phyloP scores from a whole-genome alignment of 92 coral and sea anemone genomes.

The Chrysogorgia sp. region DNA sequence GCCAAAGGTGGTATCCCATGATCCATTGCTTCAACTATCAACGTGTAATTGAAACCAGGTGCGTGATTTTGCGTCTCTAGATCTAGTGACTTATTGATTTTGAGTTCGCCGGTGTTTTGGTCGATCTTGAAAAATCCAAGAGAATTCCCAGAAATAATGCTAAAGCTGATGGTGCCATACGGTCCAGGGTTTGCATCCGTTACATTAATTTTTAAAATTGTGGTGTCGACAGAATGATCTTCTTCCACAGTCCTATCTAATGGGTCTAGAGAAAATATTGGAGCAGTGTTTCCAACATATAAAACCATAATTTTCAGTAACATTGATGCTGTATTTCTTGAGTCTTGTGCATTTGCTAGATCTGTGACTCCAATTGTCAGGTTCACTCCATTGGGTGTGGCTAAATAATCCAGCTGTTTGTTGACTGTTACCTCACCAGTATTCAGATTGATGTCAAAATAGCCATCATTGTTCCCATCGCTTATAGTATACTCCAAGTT shows the following conservation, averaged over 20 bases:
- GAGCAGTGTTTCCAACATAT: slow-evolving; percentile 77
- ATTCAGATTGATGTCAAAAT: slow-evolving; percentile 60
- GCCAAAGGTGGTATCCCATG: slow-evolving; percentile 67
- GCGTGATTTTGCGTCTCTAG: slow-evolving; percentile 65
- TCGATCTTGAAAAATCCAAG: slow-evolving; percentile 76
- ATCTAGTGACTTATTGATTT: slow-evolving; percentile 66
- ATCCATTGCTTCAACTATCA: slow-evolving; percentile 77
- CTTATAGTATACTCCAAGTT: slow-evolving; percentile 45
- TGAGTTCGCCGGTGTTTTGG: slow-evolving; percentile 69
- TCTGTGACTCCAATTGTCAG: slow-evolving; percentile 69
- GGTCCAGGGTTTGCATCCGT: slow-evolving; percentile 77
- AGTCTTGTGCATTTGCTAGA: slow-evolving; percentile 59
- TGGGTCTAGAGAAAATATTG: slow-evolving; percentile 63
- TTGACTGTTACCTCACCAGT: slow-evolving; percentile 69
- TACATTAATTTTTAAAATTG: slow-evolving; percentile 76
- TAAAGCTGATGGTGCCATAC: slow-evolving; percentile 66
- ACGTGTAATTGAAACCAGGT: slow-evolving; percentile 55
- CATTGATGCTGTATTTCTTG: slow-evolving; percentile 72
- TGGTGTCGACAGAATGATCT: slow-evolving; percentile 65
- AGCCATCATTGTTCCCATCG: slow-evolving; percentile 67
- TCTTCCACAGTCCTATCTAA: slow-evolving; percentile 75
- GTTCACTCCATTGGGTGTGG: slow-evolving; percentile 48
- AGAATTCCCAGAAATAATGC: slow-evolving; percentile 73
- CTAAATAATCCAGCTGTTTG: slow-evolving; percentile 72
- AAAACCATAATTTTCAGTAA: slow-evolving; percentile 63